Evolutionary conservation across 2,797 vertebrate genomes (phyloP).

Genomic region (Centropyge bicolor): DNA sequence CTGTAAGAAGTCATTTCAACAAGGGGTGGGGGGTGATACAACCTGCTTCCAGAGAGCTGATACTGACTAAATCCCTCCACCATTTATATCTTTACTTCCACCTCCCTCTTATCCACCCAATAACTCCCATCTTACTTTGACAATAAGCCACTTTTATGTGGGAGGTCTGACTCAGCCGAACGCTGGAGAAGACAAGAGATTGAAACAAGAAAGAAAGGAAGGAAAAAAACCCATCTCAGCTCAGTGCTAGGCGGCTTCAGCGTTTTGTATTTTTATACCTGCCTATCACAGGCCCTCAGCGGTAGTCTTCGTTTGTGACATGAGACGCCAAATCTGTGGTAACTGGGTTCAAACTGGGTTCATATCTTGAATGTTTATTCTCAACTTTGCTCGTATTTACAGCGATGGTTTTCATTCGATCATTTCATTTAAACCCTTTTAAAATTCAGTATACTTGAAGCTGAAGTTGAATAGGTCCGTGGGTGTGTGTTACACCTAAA

Average conservation of each 20-base stretch:
- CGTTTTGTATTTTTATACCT: conserved; percentile 60
- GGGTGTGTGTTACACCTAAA: neutral
- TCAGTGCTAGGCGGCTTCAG: conserved; percentile 39
- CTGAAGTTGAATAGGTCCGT: conserved; percentile 3
- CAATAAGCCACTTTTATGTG: conserved; percentile 77
- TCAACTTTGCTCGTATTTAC: neutral
- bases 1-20: conserved; percentile 62
- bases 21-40: conserved; percentile 38
- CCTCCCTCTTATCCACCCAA: conserved; percentile 62
- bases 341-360: conserved; percentile 7
- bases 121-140: conserved; percentile 69
- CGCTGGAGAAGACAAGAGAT: conserved; percentile 52
- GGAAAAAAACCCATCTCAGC: conserved; percentile 30
- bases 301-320: conserved; percentile 32
- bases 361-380: neutral
- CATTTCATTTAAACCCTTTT: conserved; percentile 3
- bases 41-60: conserved; percentile 67
- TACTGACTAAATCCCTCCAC: conserved; percentile 70
- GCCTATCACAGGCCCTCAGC: conserved; percentile 32
- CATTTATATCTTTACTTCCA: conserved; percentile 70
- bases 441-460: neutral
- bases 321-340: conserved; percentile 23
- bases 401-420: neutral
- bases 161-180: conserved; percentile 75
- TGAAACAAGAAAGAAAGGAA: conserved; percentile 45